Percentiles rank a stretch among this genome's conserved stretches.
Conservation (phyloP, 2,888 invertebrate species). For the Spialia ferax region DNA sequence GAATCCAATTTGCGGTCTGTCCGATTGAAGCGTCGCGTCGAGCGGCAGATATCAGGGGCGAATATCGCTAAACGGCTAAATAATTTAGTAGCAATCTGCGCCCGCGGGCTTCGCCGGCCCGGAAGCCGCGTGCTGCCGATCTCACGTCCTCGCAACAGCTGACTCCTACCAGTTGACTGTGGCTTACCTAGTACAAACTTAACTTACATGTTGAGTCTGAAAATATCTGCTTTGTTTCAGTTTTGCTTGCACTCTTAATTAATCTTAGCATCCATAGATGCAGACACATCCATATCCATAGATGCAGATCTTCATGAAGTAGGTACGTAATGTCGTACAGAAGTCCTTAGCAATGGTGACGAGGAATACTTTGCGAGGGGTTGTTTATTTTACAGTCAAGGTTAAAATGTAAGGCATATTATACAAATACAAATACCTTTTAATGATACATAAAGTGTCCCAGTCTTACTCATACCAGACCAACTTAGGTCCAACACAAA, state of each 20-base stretch:
- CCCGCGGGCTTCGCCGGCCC: constrained; percentile 49
- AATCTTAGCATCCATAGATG: no score
- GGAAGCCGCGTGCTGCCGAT: constrained; percentile 53
- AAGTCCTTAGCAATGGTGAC: no score
- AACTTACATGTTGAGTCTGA: not conserved
- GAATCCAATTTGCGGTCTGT: constrained; percentile 86
- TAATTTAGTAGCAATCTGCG: constrained; percentile 83
- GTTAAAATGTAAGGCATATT: no score
- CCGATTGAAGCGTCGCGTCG: constrained; percentile 76
- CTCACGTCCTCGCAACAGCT: constrained; percentile 10
- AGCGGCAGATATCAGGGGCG: constrained; percentile 72
- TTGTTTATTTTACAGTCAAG: no score
- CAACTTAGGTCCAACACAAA: no score
- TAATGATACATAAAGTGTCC: no score
- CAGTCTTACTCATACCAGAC: no score
- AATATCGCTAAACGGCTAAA: constrained; percentile 86
- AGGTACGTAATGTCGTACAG: no score
- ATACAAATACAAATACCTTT: no score
- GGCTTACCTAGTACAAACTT: not conserved
- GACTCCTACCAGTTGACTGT: constrained; percentile 1
- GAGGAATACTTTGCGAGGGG: no score
- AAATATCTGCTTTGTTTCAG: not conserved
- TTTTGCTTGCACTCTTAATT: not conserved
- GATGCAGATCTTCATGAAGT: no score
- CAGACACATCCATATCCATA: no score